Evolutionary conservation across 1,140 invertebrate genomes (phyloP), one percentile per base, ranked within the genome.

Genomic region (Camponotus vicinus): DNA sequence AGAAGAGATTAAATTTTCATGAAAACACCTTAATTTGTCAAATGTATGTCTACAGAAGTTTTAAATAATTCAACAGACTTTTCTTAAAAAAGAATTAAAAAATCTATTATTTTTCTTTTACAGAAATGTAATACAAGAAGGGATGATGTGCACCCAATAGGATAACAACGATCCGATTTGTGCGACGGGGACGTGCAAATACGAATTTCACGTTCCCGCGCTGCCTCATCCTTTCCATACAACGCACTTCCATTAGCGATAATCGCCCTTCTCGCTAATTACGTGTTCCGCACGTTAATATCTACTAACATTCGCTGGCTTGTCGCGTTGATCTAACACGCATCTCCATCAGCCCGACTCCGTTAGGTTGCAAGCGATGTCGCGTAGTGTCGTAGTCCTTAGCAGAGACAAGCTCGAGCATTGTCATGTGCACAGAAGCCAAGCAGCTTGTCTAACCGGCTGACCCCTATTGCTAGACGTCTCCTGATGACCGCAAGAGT

Each of bases 231-330:
- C 34, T 83, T 73, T 71, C 67, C 27, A 3, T 83, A 83, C 69
- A 83, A 52, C 11, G 40, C 69, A 45, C 57, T 73, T 83, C 79
- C 40, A 83, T 83, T 75, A 83, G n/a, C 42, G 40, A 75, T 75
- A 75, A 83, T 83, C 79, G 40, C 40, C n/a, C 18, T 18, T 45
- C 32, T 34, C 69, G 69, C 52, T 83, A 83, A 83, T 83, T 83
- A 83, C 32, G 27, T 45, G 8, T 67, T 59, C 5, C 4, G 42
- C 55, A 40, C 69, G 55, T 82, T 83, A 83, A 83, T 83, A 61
- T 40, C 40, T 8, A 83, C 18, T 73, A 61, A 83, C 40, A 57
- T 40, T 75, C 42, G 55, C 15, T 27, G 42, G 55, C 27, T 49
- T 73, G 67, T 49, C 69, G 67, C 27, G 55, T 11, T 40, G 37